Percentiles rank a stretch among this genome's conserved stretches.
Evolutionary conservation across 2,888 invertebrate species (phyloP).

Genomic region (Pegoplata infirma): DNA sequence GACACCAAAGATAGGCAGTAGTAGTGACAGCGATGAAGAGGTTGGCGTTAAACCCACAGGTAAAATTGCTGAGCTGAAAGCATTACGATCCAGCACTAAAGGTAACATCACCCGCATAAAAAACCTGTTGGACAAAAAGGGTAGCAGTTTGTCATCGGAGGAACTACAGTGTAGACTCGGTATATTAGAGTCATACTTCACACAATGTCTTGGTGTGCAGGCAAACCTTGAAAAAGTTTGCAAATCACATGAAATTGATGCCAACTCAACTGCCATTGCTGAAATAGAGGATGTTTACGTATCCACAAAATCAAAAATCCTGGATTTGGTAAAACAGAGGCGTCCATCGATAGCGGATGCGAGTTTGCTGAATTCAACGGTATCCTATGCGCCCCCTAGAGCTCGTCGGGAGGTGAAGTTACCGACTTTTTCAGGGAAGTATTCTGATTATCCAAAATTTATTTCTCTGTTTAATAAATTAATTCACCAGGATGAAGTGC

Average conservation of each 20-base stretch:
- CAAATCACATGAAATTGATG: background rate
- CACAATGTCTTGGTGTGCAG: slow-evolving; percentile 50
- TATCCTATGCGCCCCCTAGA: slow-evolving; percentile 3
- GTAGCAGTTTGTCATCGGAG: slow-evolving; percentile 9
- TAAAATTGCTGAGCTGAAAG: slow-evolving; percentile 9
- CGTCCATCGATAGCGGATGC: slow-evolving; percentile 16
- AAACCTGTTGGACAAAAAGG: slow-evolving; percentile 45
- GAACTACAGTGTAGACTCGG: slow-evolving; percentile 59
- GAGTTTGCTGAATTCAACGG: slow-evolving; percentile 16
- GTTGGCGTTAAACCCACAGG: background rate
- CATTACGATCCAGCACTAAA: slow-evolving; percentile 27
- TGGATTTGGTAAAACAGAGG: slow-evolving; percentile 21
- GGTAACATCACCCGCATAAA: slow-evolving; percentile 52
- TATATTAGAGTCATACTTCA: slow-evolving; percentile 61
- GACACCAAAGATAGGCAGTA: no score
- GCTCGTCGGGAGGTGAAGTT: slow-evolving; percentile 54
- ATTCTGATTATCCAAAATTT: slow-evolving; percentile 26
- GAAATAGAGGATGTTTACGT: slow-evolving; percentile 32
- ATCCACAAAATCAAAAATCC: slow-evolving; percentile 44
- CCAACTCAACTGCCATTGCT: background rate
- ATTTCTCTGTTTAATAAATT: slow-evolving; percentile 32
- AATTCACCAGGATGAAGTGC: slow-evolving; percentile 50
- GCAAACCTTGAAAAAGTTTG: slow-evolving; percentile 40
- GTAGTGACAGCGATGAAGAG: background rate
- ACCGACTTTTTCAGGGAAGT: slow-evolving; percentile 57